Evolutionary conservation across 2,888 invertebrate species (phyloP), one percentile per base, ranked within the genome.

Genomic region (Eupeodes luniger): DNA sequence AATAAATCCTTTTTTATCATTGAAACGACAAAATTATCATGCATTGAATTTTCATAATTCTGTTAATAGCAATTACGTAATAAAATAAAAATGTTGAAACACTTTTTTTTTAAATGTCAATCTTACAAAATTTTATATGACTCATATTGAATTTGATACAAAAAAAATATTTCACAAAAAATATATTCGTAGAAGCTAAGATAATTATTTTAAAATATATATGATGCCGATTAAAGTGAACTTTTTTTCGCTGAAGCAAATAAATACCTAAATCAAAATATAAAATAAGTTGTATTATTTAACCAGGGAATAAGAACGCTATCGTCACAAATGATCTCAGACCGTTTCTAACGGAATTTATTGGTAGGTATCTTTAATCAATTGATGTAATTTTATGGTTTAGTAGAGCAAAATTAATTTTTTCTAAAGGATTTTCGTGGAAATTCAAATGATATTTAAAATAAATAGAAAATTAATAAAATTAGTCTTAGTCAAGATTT

Each of bases 121-220:
- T 49, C 36, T 74, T 66, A 66, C n/a, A 53, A 74, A 72, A 67
- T 82, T 86, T 86, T 86, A 75, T 86, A 86, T 74, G 53, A 82
- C 61, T 72, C 64, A 62, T 82, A 86, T 59, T 79, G 53, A 74
- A 86, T 86, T 85, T 82, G 78, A 86, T 82, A 86, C 77, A 86
- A 79, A 69, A 78, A 78, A 62, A 49, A 62, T 69, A 78, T 78
- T 61, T 82, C 57, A 67, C 67, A 69, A 27, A 77, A 55, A 82
- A 55, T 40, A 47, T 78, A 78, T 70, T 80, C 19, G 51, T 55
- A 69, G 57, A 36, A 40, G 72, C 57, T 79, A 51, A 79, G 51
- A 67, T 83, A 62, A 62, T 70, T 16, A 16, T 77, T 59, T 72
- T 72, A 51, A 66, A 70, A 67, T 44, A 82, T 69, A 47, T 76